phyloP scores from a whole-genome alignment of 2,797 vertebrate genomes.

The Schizopygopsis malacanthus region DNA sequence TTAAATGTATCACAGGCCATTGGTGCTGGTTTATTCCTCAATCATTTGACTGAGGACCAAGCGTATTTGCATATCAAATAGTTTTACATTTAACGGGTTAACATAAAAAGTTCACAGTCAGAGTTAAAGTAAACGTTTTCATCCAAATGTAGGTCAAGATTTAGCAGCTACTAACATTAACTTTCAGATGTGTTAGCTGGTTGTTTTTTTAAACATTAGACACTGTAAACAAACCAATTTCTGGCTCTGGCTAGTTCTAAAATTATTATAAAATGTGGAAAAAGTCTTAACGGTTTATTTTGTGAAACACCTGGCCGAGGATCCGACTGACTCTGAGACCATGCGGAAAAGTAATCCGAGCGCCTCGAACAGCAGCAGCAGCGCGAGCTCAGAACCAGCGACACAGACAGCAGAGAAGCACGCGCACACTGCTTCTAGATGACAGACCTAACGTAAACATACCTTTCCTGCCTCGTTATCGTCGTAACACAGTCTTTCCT shows the following conservation, averaged over 20 bases:
- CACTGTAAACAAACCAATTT: background rate
- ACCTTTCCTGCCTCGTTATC: background rate
- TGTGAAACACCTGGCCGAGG: background rate
- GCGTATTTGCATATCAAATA: background rate
- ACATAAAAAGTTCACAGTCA: background rate
- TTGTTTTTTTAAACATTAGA: background rate
- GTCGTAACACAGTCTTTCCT: background rate
- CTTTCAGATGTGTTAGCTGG: background rate
- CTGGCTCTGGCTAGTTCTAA: background rate
- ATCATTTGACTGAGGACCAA: background rate
- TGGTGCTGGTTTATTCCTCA: background rate
- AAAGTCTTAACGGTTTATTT: background rate
- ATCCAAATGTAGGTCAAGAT: background rate
- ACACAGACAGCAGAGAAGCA: background rate
- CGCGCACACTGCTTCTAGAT: constrained; percentile 44
- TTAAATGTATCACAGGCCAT: background rate
- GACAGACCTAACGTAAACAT: constrained; percentile 50
- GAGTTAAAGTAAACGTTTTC: too few species aligned
- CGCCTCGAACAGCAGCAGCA: background rate
- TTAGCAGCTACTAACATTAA: background rate
- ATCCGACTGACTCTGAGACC: constrained; percentile 64
- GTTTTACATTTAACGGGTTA: background rate
- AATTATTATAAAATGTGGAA: background rate
- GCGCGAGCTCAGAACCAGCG: constrained; percentile 20
- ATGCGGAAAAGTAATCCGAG: constrained; percentile 49